A percentile compares a stretch with the other conserved stretches of the same genome.
Conservation (phyloP, 2,797 vertebrate genomes). For the Tarsius wallacei region DNA sequence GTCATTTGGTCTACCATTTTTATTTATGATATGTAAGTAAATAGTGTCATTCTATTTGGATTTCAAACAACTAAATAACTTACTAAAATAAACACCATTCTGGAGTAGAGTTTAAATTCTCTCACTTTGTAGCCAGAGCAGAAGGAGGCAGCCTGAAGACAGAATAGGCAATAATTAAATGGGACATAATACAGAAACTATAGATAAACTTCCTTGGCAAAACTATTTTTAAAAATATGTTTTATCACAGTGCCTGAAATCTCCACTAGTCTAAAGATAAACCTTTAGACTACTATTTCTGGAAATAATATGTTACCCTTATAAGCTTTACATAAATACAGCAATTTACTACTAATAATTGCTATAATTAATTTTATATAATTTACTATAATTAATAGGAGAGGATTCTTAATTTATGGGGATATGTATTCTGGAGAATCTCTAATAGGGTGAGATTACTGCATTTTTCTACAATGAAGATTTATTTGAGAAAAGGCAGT, state of each 20-base stretch:
- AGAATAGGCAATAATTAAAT: not conserved
- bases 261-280: not conserved
- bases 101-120: not conserved
- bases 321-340: not conserved
- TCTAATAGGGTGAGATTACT: constrained; percentile 1
- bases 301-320: not conserved
- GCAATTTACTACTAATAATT: not conserved
- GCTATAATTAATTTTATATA: not conserved
- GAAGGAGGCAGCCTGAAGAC: not conserved
- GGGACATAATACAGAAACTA: not conserved
- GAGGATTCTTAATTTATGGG: not conserved
- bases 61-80: not conserved
- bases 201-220: not conserved
- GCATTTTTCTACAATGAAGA: not conserved
- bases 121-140: not conserved
- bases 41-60: not conserved
- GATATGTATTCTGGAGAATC: not conserved
- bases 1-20: not conserved
- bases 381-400: not conserved
- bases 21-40: not conserved
- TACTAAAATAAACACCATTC: not conserved
- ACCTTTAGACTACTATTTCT: not conserved
- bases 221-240: not conserved
- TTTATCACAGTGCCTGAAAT: not conserved
- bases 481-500: not conserved